Evolutionary conservation across 2,888 invertebrate species (phyloP), one percentile per base, ranked within the genome.

Genomic region (Phengaris alcon): DNA sequence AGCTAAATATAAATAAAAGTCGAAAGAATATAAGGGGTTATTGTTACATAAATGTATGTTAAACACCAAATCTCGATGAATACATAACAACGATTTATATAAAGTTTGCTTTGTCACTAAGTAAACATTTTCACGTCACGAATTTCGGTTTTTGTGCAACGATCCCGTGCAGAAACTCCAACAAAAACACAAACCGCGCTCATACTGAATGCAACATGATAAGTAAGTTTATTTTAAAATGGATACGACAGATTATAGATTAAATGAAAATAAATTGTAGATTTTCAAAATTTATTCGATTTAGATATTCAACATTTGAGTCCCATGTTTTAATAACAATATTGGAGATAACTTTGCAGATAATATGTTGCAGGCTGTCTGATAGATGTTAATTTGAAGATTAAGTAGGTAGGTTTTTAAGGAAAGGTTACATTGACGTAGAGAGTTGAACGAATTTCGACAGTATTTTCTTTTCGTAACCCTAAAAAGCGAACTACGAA

Each of bases 191-290:
- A 80, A 88, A 87, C 87, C 85, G 82, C 85, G 84, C 81, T 77
- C 79, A 82, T 80, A 82, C 84, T 82, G 82, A 85, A 84, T 82
- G 85, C 86, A 87, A 90, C 86, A 86, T 87, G 91, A 92, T 91
- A 90, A 90, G 89, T 91, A 90, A 88, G 90, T 91, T 92, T 92
- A 89, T 91, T 90, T 90, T 88, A 89, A 88, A 91, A 91, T 79
- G 81, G 82, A 82, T 82, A 84, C 86, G 86, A 83, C 85, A 72
- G 72, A 72, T 72, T 72, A 72, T 72, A 72, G 54, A 72, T 72
- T 72, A 72, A 72, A 72, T 54, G 52, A 35, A 72, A 72, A 72
- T 73, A 74, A 35, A 72, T 75, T 55, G 73, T 69, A 15, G 64
- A 75, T 74, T 69, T 75, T 15, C 12, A 64, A 73, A 74, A 79